Evolutionary conservation across 2,888 invertebrate genomes (phyloP).

Genomic region (Crossocerus cetratus): DNA sequence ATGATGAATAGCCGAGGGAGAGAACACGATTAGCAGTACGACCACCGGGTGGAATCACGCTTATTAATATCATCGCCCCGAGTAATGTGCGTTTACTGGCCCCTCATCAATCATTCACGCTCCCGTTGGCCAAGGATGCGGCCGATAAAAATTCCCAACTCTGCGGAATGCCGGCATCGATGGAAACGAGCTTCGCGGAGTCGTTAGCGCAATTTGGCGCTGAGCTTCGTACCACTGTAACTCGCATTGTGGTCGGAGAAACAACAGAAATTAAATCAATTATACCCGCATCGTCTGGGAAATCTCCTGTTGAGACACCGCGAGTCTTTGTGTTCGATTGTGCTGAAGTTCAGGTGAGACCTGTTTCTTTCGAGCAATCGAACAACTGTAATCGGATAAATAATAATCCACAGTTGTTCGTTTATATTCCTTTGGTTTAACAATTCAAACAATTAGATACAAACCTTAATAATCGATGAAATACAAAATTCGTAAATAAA

Average conservation of each 20-base stretch:
- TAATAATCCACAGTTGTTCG: no score
- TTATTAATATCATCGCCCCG: constrained; percentile 2
- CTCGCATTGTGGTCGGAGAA: constrained; percentile 9
- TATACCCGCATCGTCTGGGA: not conserved
- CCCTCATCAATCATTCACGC: constrained; percentile 2
- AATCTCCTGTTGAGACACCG: not conserved
- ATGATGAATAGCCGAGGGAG: not conserved
- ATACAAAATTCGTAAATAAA: no score
- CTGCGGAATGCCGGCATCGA: not conserved
- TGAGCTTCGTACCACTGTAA: constrained; percentile 3
- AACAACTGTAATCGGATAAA: no score
- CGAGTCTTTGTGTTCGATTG: not conserved
- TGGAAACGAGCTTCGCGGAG: constrained; percentile 11
- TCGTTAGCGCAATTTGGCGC: constrained; percentile 21
- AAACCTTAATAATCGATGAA: no score
- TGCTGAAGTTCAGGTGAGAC: not conserved
- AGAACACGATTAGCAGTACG: not conserved
- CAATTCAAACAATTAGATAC: no score
- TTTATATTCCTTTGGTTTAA: no score
- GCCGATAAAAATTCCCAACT: not conserved
- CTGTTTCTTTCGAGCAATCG: no score
- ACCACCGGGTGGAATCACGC: not conserved
- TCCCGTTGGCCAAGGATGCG: constrained; percentile 1
- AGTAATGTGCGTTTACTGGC: not conserved
- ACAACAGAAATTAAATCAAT: constrained; percentile 18